Percentiles rank a stretch among this genome's conserved stretches.
Evolutionary conservation across 1,140 invertebrate species (phyloP).

Genomic region (Tetramorium parvispinum): DNA sequence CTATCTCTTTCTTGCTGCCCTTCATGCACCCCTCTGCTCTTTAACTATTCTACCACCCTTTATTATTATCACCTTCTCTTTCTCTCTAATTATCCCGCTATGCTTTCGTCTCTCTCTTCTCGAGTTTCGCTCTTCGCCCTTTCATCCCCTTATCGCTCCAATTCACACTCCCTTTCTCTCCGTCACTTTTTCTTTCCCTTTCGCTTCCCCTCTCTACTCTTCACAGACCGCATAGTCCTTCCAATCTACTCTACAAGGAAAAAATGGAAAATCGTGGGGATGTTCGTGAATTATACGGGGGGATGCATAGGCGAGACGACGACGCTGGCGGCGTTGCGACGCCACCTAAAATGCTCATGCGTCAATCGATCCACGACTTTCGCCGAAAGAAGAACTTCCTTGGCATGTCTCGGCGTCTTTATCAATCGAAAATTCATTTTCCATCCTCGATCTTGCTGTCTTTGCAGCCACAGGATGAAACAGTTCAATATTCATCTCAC

Average conservation of each 20-base stretch:
- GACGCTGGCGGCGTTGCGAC: conserved; percentile 42
- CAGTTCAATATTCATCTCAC: too few species aligned
- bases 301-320: background rate
- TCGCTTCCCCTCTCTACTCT: conserved; percentile 45
- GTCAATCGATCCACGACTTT: conserved; percentile 61
- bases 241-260: conserved; percentile 38
- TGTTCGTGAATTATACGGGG: conserved; percentile 27
- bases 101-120: background rate
- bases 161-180: background rate
- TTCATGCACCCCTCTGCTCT: background rate
- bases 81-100: background rate
- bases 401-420: background rate
- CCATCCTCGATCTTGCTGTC: background rate
- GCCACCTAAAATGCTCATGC: conserved; percentile 44
- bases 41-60: conserved; percentile 4
- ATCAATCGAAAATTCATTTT: conserved; percentile 4
- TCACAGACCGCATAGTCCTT: background rate
- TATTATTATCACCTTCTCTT: conserved; percentile 9
- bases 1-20: background rate
- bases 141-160: conserved; percentile 15
- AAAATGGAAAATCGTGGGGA: conserved; percentile 31
- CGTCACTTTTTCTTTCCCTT: conserved; percentile 13
- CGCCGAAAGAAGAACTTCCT: background rate
- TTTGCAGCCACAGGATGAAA: too few species aligned
- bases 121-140: conserved; percentile 16